A percentile compares a stretch with the other conserved stretches of the same genome.
phyloP scores from a whole-genome alignment of 2,888 invertebrate genomes.

The Byasa hedistus region DNA sequence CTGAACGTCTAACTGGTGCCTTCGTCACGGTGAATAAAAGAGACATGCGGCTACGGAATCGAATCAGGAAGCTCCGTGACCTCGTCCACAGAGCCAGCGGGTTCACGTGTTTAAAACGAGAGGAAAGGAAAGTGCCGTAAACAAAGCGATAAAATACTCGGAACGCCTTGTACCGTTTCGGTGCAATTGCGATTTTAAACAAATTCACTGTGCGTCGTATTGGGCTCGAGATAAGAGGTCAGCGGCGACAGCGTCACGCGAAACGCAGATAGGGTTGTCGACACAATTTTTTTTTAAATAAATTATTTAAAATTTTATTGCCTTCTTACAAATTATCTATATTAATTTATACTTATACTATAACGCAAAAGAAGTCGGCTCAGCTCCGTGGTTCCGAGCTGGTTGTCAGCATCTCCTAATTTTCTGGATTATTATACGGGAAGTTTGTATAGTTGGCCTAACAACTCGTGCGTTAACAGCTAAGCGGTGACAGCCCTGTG shows the following conservation, averaged over 20 bases:
- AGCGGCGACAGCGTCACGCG: slow-evolving; percentile 28
- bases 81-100: background rate
- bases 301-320: too few relatives aligned
- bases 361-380: too few relatives aligned
- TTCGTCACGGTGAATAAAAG: background rate
- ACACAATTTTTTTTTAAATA: background rate
- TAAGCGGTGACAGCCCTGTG: slow-evolving; percentile 12
- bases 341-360: too few relatives aligned
- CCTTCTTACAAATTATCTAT: too few relatives aligned
- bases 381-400: too few relatives aligned
- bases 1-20: background rate
- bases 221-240: slow-evolving; percentile 21
- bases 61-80: too few relatives aligned
- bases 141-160: slow-evolving; percentile 44
- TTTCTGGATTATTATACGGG: too few relatives aligned
- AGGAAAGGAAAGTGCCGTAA: slow-evolving; percentile 36
- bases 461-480: background rate
- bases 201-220: slow-evolving; percentile 20
- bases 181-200: slow-evolving; percentile 28
- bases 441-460: too few relatives aligned
- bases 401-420: too few relatives aligned
- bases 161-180: slow-evolving; percentile 43
- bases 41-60: background rate
- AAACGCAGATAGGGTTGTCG: slow-evolving; percentile 24
- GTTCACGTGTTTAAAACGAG: slow-evolving; percentile 16